Evolutionary conservation across 2,113 vertebrate species (phyloP), one percentile per base, ranked within the genome.

Genomic region (Nibea coibor): DNA sequence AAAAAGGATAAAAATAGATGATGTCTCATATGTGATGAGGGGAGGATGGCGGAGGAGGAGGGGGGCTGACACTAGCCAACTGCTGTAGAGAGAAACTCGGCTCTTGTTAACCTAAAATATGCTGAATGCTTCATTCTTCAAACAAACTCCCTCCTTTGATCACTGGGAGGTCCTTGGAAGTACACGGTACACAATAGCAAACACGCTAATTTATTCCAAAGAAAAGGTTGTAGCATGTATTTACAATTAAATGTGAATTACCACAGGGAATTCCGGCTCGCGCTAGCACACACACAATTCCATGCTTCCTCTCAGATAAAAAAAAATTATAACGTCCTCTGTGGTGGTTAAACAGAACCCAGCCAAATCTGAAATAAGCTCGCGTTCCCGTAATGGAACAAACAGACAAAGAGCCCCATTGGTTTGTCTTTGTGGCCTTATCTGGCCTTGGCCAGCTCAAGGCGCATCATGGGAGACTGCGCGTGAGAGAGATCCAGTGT

Each of bases 141-240:
- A 93, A 93, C 91, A 93, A 93, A 90, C 93, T 80, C 9, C 0
- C 64, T 80, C 75, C 89, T 95, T 95, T 95, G 93, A 95, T 95
- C 91, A 91, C 87, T 71, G 24, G 7, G 68, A 86, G 87, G 85
- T 92, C 87, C 82, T 91, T 80, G 85, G 76, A 92, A 92, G 88
- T 87, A 82, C 87, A 75, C 80, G 84, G 84, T 77, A 90, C n/a
- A 93, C 93, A 84, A 90, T 83, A 39, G 88, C 50, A 92, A 89
- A 92, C 89, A 92, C 91, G 93, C 82, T 87, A 92, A 95, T 95
- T 89, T 91, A 94, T 94, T 91, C 91, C 71, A 78, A 90, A 90
- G 86, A 87, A 90, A 39, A 93, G 88, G 88, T 90, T 93, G 90
- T 85, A 88, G 88, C 77, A 63, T 83, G 85, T 94, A 94, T 94